Evolutionary conservation across 2,888 invertebrate species (phyloP).

Genomic region (Spatulosminthurus flaviceps): DNA sequence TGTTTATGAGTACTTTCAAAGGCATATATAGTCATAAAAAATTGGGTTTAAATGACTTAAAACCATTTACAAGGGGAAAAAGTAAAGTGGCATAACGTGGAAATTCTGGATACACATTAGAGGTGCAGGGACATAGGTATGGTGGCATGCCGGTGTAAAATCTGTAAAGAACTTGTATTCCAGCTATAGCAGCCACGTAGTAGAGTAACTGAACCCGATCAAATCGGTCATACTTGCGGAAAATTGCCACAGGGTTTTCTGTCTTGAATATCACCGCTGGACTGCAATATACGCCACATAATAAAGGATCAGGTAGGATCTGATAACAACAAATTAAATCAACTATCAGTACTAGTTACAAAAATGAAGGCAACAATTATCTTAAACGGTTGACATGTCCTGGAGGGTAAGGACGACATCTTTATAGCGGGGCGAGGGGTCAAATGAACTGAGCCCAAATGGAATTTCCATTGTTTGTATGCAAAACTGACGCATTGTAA

Average conservation of each 20-base stretch:
- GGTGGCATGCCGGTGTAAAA: slow-evolving; percentile 32
- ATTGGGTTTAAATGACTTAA: not conserved
- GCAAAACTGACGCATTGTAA: too few species aligned
- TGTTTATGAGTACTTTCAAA: too few species aligned
- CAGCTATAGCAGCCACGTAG: not conserved
- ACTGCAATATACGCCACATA: slow-evolving; percentile 31
- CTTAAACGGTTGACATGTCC: too few species aligned
- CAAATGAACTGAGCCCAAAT: too few species aligned
- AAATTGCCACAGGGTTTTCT: slow-evolving; percentile 28
- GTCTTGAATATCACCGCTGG: slow-evolving; percentile 36
- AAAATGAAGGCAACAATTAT: too few species aligned
- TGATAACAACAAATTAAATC: not conserved
- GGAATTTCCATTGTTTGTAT: too few species aligned
- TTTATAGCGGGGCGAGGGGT: too few species aligned
- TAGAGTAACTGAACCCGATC: slow-evolving; percentile 10
- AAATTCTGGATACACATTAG: slow-evolving; percentile 25
- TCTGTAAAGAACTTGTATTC: slow-evolving; percentile 27
- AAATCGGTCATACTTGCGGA: slow-evolving; percentile 17
- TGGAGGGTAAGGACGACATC: too few species aligned
- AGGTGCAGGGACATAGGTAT: slow-evolving; percentile 33
- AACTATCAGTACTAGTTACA: too few species aligned
- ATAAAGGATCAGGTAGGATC: slow-evolving; percentile 32
- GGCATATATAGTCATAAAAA: not conserved
- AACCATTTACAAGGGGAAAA: not conserved
- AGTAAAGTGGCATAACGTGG: slow-evolving; percentile 25